Evolutionary conservation across 2,113 vertebrate genomes (phyloP).

Genomic region (Tauraco erythrolophus): DNA sequence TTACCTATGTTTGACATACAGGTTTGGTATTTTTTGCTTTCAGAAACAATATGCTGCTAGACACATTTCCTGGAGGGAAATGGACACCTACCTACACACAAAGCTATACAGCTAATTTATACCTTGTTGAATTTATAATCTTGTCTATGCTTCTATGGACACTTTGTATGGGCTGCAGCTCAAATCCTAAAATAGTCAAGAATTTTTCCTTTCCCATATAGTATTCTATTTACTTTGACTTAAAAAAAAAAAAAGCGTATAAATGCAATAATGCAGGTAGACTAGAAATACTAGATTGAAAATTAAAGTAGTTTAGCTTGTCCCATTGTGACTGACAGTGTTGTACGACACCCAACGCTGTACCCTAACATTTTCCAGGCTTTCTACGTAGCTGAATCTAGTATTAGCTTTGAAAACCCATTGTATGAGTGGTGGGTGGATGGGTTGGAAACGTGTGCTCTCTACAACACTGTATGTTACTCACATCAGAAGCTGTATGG

Average conservation of each 20-base stretch:
- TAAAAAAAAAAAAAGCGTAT: constrained; percentile 79
- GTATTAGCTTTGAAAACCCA: constrained; percentile 76
- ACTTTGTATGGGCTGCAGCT: constrained; percentile 78
- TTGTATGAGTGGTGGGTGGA: constrained; percentile 72
- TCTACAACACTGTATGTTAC: constrained; percentile 70
- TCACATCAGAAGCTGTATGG: constrained; percentile 75
- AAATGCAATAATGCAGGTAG: constrained; percentile 85
- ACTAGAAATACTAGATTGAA: constrained; percentile 78
- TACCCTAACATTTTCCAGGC: constrained; percentile 72
- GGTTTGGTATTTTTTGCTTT: constrained; percentile 33
- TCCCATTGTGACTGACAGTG: constrained; percentile 78
- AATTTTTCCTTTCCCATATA: constrained; percentile 77
- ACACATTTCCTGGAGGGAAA: constrained; percentile 69
- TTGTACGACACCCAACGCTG: constrained; percentile 71
- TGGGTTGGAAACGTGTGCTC: constrained; percentile 67
- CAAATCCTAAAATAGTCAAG: constrained; percentile 75
- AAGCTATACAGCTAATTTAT: constrained; percentile 66
- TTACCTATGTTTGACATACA: constrained; percentile 43
- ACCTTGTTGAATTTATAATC: constrained; percentile 73
- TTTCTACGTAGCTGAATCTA: constrained; percentile 74
- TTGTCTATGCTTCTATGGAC: constrained; percentile 77
- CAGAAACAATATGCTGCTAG: constrained; percentile 46
- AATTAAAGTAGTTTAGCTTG: constrained; percentile 80
- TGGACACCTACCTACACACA: constrained; percentile 70
- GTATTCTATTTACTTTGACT: constrained; percentile 75